Conservation (phyloP, 2,797 vertebrate species). For the Toxotes lorentzi region DNA sequence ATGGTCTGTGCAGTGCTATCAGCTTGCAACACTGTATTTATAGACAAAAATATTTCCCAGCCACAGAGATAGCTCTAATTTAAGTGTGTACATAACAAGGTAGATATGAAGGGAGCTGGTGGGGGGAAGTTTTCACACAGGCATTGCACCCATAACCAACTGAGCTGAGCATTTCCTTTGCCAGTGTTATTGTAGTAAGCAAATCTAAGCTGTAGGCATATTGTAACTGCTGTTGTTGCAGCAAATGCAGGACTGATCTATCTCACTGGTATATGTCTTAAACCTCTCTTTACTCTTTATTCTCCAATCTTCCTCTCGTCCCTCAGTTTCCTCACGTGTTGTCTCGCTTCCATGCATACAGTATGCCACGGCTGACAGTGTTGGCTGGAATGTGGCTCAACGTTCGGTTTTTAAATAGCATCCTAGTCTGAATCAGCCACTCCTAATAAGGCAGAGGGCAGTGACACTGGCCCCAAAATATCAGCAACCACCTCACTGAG, state of each 20-base stretch:
- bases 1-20: constrained; percentile 42
- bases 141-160: neutral
- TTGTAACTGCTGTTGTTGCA: neutral
- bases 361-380: constrained; percentile 60
- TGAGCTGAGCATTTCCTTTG: neutral
- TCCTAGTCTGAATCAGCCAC: constrained; percentile 69
- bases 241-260: neutral
- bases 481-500: constrained; percentile 72
- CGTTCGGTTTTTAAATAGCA: constrained; percentile 87
- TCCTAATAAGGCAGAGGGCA: constrained; percentile 85
- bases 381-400: constrained; percentile 82
- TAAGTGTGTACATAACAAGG: constrained; percentile 63
- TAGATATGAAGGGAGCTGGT: constrained; percentile 20
- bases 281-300: neutral
- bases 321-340: constrained; percentile 46
- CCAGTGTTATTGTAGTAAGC: constrained; percentile 22
- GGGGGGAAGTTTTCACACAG: constrained; percentile 29
- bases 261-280: neutral
- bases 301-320: neutral
- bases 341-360: constrained; percentile 53
- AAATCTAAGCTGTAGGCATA: neutral
- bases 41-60: constrained; percentile 58
- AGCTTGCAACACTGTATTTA: constrained; percentile 66
- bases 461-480: constrained; percentile 79
- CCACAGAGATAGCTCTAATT: constrained; percentile 65